A percentile compares a stretch with the other conserved stretches of the same genome.
phyloP scores from a whole-genome alignment of 2,113 vertebrate species.

The Sphyrna mokarran region DNA sequence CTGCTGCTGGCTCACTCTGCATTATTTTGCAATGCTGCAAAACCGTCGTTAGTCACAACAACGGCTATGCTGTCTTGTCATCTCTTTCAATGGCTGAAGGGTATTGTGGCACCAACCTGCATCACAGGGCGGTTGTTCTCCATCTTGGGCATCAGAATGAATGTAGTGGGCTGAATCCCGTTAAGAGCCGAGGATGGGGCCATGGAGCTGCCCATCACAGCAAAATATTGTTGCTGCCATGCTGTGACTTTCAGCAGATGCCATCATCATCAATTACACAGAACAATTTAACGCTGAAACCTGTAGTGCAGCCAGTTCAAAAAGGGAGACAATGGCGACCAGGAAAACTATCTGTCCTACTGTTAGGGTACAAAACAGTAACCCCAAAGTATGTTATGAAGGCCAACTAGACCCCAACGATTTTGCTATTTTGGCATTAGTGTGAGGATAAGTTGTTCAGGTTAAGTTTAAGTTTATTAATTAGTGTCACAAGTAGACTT shows the following conservation, averaged over 20 bases:
- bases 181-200: neutral
- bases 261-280: neutral
- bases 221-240: neutral
- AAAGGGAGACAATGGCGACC: neutral
- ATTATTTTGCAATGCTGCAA: neutral
- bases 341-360: neutral
- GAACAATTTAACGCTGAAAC: neutral
- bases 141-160: neutral
- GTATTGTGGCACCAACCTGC: neutral
- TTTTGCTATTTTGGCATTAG: no score
- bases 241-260: neutral
- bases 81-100: neutral
- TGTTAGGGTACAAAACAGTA: no score
- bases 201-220: neutral
- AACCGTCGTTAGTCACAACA: neutral
- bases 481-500: no score
- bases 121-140: neutral
- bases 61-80: neutral
- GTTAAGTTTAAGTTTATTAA: no score
- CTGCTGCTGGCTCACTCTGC: neutral
- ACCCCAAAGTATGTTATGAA: no score
- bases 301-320: neutral
- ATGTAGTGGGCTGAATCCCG: neutral
- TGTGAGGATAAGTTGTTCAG: no score
- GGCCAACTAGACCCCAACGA: no score